phyloP scores from a whole-genome alignment of 1,140 invertebrate species.

The Coptotermes formosanus region DNA sequence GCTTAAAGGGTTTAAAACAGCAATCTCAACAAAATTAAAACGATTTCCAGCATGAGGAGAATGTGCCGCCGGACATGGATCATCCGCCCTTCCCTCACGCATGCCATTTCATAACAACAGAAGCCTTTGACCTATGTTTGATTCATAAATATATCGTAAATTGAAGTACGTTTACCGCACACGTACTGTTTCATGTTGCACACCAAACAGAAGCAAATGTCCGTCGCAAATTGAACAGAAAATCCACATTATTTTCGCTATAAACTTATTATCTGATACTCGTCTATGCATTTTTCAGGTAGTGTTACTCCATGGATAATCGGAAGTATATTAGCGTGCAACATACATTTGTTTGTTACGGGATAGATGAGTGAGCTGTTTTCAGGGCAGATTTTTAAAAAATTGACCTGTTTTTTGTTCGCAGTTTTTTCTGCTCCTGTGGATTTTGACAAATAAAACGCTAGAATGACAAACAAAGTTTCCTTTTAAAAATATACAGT shows the following conservation, averaged over 20 bases:
- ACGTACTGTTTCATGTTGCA: not conserved
- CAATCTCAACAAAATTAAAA: slow-evolving; percentile 10
- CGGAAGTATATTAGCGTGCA: too few relatives aligned
- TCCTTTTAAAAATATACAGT: too few relatives aligned
- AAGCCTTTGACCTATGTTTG: not conserved
- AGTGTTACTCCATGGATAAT: not conserved
- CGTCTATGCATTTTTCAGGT: not conserved
- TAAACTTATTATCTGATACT: not conserved
- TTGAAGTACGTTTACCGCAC: not conserved
- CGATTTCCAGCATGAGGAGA: not conserved
- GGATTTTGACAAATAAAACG: too few relatives aligned
- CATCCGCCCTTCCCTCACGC: not conserved
- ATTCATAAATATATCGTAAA: not conserved
- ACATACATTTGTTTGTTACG: too few relatives aligned
- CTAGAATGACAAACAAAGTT: too few relatives aligned
- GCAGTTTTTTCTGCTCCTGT: too few relatives aligned
- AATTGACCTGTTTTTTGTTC: too few relatives aligned
- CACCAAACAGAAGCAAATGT: not conserved
- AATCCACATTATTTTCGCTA: not conserved
- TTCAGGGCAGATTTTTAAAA: too few relatives aligned
- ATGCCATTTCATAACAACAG: not conserved
- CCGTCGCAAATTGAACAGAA: not conserved
- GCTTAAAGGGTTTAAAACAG: not conserved
- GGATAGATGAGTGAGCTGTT: too few relatives aligned
- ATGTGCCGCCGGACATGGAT: not conserved